Base-by-base conservation (phyloP, 1,140 invertebrate genomes). In the Tribolium madens region DNA sequence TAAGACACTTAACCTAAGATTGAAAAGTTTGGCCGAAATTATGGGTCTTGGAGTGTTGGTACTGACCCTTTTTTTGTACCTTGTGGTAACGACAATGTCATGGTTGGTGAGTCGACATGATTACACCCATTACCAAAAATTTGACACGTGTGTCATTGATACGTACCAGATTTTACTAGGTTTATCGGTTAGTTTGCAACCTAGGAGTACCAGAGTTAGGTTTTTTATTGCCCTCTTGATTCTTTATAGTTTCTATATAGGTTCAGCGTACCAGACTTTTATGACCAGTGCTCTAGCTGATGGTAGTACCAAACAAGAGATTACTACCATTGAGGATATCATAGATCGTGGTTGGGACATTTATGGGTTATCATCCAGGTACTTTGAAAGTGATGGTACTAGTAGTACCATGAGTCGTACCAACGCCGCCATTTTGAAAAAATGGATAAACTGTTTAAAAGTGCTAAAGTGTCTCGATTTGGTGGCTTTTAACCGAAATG, bases 151-250 rank as follows among this genome's bases (percentile, higher is more conserved):
- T 42, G 36, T 46, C n/a, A 9, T 48, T 79, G 33, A 77, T 57
- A 46, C 68, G 5, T 78, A 64, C 14, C 17, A 21, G 9, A 15
- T 71, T 0, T 68, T 78, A 33, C 31, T 79, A 10, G 60, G 69
- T 9, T 75, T 76, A 4, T 10, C 76, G 3, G 46, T 81, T 10
- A 1, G 10, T 9, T 70, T 73, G 13, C 57, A 50, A 26, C 53
- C 76, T 3, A 14, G 14, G 26, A 12, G 42, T 0, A 53, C 31
- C 12, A 75, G 26, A n/a, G 15, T 78, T 2, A 36, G 81, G n/a
- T 52, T 82, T 13, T 33, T 82, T 14, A 75, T 81, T 14, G 36
- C 79, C 14, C 9, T 78, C 0, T 79, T 79, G 78, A 47, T 80
- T 1, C 12, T 81, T 10, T 77, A 21, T 21, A 69, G 42, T 68